A percentile compares a stretch with the other conserved stretches of the same genome.
Evolutionary conservation across 2,888 invertebrate genomes (phyloP).

Genomic region (Rosalia funebris): DNA sequence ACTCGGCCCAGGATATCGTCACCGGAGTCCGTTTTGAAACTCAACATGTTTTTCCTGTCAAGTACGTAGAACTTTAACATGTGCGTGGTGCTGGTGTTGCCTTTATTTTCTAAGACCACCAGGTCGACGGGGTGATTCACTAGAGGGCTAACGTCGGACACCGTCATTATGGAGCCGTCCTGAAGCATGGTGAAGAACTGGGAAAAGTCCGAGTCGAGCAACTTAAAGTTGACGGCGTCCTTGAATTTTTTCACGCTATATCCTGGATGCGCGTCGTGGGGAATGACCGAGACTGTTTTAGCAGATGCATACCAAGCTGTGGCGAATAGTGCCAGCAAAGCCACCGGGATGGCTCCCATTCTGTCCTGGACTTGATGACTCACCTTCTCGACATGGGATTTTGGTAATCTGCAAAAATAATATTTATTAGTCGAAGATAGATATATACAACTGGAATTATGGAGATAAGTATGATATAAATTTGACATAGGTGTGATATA

Average conservation of each 20-base stretch:
- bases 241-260: constrained; percentile 86
- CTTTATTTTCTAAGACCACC: constrained; percentile 82
- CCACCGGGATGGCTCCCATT: constrained; percentile 45
- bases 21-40: constrained; percentile 73
- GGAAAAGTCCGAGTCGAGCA: constrained; percentile 83
- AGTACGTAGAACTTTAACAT: constrained; percentile 84
- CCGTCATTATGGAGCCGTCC: constrained; percentile 91
- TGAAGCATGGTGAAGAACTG: constrained; percentile 88
- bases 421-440: too few species aligned
- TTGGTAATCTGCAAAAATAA: not conserved
- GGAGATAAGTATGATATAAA: too few species aligned
- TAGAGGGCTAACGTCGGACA: constrained; percentile 83
- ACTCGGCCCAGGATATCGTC: constrained; percentile 76
- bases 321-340: constrained; percentile 45
- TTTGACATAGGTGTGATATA: too few species aligned
- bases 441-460: too few species aligned
- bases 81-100: constrained; percentile 82
- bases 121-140: constrained; percentile 84
- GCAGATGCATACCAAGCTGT: constrained; percentile 22
- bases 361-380: constrained; percentile 34
- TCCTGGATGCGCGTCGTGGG: constrained; percentile 90
- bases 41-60: constrained; percentile 83
- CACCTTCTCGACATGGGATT: constrained; percentile 23
- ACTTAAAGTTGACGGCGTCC: constrained; percentile 69
- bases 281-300: constrained; percentile 72